phyloP scores from a whole-genome alignment of 2,888 invertebrate genomes.

The Neoascia interrupta region DNA sequence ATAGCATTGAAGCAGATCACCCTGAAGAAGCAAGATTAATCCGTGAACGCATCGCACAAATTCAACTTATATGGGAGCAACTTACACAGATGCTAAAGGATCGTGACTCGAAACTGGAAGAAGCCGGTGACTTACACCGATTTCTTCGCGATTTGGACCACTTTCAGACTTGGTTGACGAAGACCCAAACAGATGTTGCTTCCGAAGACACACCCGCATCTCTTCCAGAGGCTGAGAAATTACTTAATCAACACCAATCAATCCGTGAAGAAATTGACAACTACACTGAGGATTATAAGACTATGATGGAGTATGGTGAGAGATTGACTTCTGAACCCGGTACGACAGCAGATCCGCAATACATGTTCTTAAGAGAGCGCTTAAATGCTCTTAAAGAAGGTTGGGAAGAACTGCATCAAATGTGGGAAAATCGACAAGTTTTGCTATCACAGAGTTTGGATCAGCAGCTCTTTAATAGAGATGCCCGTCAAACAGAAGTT shows the following conservation, averaged over 20 bases:
- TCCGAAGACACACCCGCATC: conserved; percentile 97
- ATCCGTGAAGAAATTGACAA: conserved; percentile 99
- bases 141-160: conserved; percentile 99
- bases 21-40: conserved; percentile 96
- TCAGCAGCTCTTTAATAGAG: conserved; percentile 96
- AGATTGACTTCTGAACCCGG: conserved; percentile 92
- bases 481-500: conserved; percentile 98
- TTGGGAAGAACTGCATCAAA: conserved; percentile 99
- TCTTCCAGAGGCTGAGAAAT: conserved; percentile 96
- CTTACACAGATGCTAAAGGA: conserved; percentile 98
- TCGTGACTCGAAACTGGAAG: conserved; percentile 98
- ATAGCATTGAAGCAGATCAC: conserved; percentile 93
- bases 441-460: conserved; percentile 96
- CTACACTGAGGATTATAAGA: conserved; percentile 97
- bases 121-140: conserved; percentile 98
- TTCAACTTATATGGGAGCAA: conserved; percentile 97
- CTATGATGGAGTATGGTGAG: conserved; percentile 99
- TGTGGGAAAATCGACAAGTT: conserved; percentile 99
- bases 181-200: conserved; percentile 99
- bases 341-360: conserved; percentile 97
- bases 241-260: conserved; percentile 97
- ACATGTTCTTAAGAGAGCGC: conserved; percentile 99
- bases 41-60: conserved; percentile 93
- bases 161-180: conserved; percentile 99
- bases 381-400: conserved; percentile 98